Evolutionary conservation across 2,888 invertebrate species (phyloP), one percentile per base, ranked within the genome.

Genomic region (Eurois occulta): DNA sequence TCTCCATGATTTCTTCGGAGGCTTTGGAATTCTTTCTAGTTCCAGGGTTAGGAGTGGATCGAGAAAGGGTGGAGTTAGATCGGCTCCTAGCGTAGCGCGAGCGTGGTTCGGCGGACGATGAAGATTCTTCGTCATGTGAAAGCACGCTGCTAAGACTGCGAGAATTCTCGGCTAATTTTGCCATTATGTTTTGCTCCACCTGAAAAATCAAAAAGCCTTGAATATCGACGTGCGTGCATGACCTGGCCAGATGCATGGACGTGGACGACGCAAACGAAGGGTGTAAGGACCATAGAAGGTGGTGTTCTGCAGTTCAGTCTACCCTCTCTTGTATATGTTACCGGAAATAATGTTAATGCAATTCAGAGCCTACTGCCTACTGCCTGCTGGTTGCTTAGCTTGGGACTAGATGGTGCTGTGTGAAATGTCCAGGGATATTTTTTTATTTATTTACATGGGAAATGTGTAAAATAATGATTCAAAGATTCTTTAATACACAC

Each of bases 1-100:
- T 93, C 69, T 97, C 97, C 64, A 94, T 92, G 13, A 97, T 94
- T 28, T 96, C 95, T n/a, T 95, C 97, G 2, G 95, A 92, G 7
- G 90, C 90, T 89, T 95, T 96, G 3, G 95, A 95, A 76, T 84
- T 92, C 75, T 94, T 95, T 80, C 94, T 92, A 3, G 90, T 94
- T 72, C 88, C 88, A 32, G 90, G 93, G 67, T 91, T 94, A 7
- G 94, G 94, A 0, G 95, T 95, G 13, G 94, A 94, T 28, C 93
- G 90, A 4, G 92, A 93, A 68, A 94, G 92, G 21, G 89, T 93
- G 1, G 95, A 95, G 76, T 91, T 94, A 7, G 92, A 92, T 41
- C 95, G 90, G 72, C 94, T 95, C 38, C 94, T 92, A 2, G 88
- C 89, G 74, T 94, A 95, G 3, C 94, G 90, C 3, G 94, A 94